Evolutionary conservation across 2,888 invertebrate species (phyloP).

Genomic region (Lasioglossum calceatum): DNA sequence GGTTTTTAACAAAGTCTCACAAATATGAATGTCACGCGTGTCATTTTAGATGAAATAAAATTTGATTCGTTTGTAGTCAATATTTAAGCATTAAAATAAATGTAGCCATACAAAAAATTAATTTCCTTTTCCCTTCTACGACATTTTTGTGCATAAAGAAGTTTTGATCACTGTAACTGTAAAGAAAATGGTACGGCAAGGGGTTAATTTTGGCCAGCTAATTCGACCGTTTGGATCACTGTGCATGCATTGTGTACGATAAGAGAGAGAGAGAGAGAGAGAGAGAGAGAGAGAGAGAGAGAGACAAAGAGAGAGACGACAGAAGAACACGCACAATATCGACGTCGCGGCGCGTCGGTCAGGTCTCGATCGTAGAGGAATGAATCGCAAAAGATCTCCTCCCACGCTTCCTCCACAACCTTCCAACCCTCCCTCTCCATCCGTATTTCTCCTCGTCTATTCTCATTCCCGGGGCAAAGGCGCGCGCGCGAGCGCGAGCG

Average conservation of each 20-base stretch:
- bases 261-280: not conserved
- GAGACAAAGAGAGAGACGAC: not conserved
- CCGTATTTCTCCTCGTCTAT: constrained; percentile 63
- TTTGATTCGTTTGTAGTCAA: no score
- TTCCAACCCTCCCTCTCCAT: constrained; percentile 42
- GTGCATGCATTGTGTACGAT: not conserved
- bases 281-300: not conserved
- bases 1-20: no score
- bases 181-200: no score
- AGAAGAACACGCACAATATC: not conserved
- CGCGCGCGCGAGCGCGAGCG: constrained; percentile 23
- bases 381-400: constrained; percentile 35
- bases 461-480: constrained; percentile 60
- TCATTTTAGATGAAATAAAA: no score
- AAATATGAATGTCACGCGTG: no score
- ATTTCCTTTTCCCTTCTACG: no score
- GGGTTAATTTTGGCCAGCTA: no score
- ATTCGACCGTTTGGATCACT: no score
- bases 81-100: no score
- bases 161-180: no score
- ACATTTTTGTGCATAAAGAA: no score
- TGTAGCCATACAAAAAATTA: no score
- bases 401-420: constrained; percentile 50
- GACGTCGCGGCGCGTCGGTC: not conserved
- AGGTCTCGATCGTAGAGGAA: constrained; percentile 45